Evolutionary conservation across 2,113 vertebrate genomes (phyloP), one percentile per base, ranked within the genome.

Genomic region (Clupea harengus): DNA sequence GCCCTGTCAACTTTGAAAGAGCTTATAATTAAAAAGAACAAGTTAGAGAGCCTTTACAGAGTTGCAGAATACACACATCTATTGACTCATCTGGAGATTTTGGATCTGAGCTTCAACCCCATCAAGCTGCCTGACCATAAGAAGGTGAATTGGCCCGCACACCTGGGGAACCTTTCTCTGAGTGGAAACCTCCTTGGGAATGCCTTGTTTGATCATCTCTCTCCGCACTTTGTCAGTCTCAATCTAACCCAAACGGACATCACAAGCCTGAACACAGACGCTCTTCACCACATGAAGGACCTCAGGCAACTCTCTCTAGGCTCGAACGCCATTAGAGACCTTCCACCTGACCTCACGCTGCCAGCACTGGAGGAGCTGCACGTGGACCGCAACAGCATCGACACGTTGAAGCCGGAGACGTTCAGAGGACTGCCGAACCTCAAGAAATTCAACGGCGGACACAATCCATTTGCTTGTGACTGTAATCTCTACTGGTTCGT

Each of bases 391-490:
- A 67, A 67, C n/a, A 67, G 25, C 5, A 67, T 67, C 20, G 10
- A 6, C 20, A 67, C n/a, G 7, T 67, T 25, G 25, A 25, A 25
- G 60, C 22, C 22, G 6, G 60, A n/a, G n/a, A 25, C 22, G 25
- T 67, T 67, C 60, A 67, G 11, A 67, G 60, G 60, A n/a, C 25
- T 67, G n/a, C 60, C 60, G 0, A 67, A 67, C 3, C 60, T 67
- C 3, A 67, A 28, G n/a, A 67, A 28, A 67, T n/a, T 67, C 25
- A 67, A 67, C 2, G 60, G 60, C 25, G 60, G 22, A 28, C 22
- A 67, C 60, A 67, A 67, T 67, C 60, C 60, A 67, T 67, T 67
- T 67, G n/a, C 8, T 67, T 67, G 60, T 25, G 60, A 67, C n/a
- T 67, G 60, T 67, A 5, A 67, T 6, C 60, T 67, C 25, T n/a